Percentiles rank a stretch among this genome's conserved stretches.
phyloP scores from a whole-genome alignment of 1,140 invertebrate species.

The Metaphire vulgaris region DNA sequence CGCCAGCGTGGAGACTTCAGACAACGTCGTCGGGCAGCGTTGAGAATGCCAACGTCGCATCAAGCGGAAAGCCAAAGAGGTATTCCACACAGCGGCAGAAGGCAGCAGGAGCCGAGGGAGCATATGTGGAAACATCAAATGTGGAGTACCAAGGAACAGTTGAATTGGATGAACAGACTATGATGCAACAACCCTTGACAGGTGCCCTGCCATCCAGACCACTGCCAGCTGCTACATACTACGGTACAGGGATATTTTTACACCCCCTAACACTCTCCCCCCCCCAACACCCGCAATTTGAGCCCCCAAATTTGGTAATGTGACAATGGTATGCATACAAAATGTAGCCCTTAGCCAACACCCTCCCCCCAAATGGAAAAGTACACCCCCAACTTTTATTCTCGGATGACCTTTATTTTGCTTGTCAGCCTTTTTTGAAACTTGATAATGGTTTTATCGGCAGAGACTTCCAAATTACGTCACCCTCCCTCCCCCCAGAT shows the following conservation, averaged over 20 bases:
- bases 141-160: neutral
- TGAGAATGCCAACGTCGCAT: neutral
- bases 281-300: neutral
- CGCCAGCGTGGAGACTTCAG: slow-evolving; percentile 11
- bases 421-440: neutral
- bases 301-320: neutral
- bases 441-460: too few species aligned
- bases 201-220: neutral
- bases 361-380: neutral
- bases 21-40: neutral
- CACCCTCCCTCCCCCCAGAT: too few species aligned
- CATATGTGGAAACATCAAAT: neutral
- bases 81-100: neutral
- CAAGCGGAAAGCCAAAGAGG: neutral
- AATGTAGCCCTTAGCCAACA: too few species aligned
- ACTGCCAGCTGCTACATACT: neutral
- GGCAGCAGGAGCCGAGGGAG: neutral
- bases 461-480: too few species aligned
- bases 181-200: too few species aligned
- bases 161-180: neutral
- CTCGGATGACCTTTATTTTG: neutral
- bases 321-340: too few species aligned
- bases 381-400: neutral
- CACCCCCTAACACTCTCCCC: neutral
- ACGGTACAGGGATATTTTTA: neutral